Evolutionary conservation across 64 coral and sea anemone species (phyloP).

Genomic region (Actinia tenebrosa): DNA sequence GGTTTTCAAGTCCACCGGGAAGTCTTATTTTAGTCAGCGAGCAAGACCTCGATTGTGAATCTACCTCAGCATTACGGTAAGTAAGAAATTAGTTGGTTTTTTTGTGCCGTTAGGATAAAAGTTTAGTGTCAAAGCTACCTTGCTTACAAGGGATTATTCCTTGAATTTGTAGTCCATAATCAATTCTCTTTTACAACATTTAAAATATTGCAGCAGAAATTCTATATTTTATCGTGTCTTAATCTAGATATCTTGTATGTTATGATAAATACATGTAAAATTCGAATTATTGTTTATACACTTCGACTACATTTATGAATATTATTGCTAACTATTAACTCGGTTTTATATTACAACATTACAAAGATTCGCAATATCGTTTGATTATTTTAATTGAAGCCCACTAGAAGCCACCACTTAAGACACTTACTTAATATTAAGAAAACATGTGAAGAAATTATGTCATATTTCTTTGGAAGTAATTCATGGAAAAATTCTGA

Average conservation of each 20-base stretch:
- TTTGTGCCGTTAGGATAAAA: no score
- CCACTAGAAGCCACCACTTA: background rate
- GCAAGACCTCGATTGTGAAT: background rate
- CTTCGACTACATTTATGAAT: background rate
- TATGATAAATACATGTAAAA: background rate
- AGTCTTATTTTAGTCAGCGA: background rate
- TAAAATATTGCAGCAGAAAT: background rate
- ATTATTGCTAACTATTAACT: background rate
- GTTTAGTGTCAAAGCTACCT: background rate
- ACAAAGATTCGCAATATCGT: background rate
- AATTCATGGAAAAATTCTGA: no score
- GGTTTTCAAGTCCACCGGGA: background rate
- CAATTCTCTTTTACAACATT: background rate
- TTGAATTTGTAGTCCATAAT: background rate
- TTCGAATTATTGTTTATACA: background rate
- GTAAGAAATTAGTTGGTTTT: background rate
- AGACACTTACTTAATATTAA: background rate
- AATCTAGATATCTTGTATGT: background rate
- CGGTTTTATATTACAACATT: background rate
- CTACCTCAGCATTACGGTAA: background rate
- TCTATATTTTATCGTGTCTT: background rate
- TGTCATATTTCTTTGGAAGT: no score
- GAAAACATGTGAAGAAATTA: background rate
- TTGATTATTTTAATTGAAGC: background rate
- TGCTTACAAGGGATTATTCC: background rate